Base-by-base conservation (phyloP, 2,797 vertebrate genomes). In the Enteromius unitaeniatus region DNA sequence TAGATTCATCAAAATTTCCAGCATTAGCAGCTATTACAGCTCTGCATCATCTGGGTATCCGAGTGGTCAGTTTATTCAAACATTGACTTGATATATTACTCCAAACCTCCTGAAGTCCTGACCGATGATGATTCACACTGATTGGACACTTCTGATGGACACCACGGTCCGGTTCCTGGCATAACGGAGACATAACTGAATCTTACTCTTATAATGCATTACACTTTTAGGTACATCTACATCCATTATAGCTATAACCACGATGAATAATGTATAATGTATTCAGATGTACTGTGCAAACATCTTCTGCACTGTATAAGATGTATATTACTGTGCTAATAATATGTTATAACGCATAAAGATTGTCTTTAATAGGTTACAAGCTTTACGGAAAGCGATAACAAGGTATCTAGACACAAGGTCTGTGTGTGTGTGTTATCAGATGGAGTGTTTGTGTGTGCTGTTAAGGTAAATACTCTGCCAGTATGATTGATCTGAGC, bases 401-500 rank as follows among this genome's bases (percentile, higher is more conserved):
- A 3, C 21, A 55, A 55, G 53, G 21, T 15, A 62, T 28, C 13
- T 34, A 19, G 28, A 65, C 14, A 65, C 62, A 65, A 65, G 34
- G 28, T 7, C 34, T 37, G 34, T 37, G 34, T 37, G 34, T 37
- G 5, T 37, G 34, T 37, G 87, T 88, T 91, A 83, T 85, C 85
- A 82, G 80, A 76, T 87, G 60, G 79, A 73, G 67, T 75, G 77
- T 84, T 85, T 72, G 58, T 79, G 62, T 31, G 17, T 87, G 83
- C 85, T 82, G 76, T 83, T 80, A 64, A 80, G 72, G 70, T 81
- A 79, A 85, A 78, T 67, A 15, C 84, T 73, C 77, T 19, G 64
- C 62, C 81, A 80, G 28, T 87, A 34, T 78, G 84, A 87, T 78
- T 55, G 84, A 87, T 77, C 42, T 62, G 11, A 74, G 79, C 84